Conservation (phyloP, 2,797 vertebrate species). For the Danio aesculapii region DNA sequence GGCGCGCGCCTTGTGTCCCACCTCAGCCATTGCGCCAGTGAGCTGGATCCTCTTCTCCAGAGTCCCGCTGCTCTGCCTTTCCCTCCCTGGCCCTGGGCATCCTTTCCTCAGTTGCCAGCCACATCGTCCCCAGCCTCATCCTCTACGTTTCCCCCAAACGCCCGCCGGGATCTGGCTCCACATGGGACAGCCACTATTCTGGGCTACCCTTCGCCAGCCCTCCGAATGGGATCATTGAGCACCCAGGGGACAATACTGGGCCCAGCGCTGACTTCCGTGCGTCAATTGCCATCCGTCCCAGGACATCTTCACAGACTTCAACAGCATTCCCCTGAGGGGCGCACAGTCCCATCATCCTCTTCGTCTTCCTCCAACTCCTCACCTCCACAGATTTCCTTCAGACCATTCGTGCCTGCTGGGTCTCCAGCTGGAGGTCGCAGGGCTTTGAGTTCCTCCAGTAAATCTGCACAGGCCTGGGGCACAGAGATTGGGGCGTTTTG, state of each 20-base stretch:
- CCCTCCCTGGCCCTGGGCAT: conserved; percentile 87
- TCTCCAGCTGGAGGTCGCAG: conserved; percentile 74
- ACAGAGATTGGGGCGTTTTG: conserved; percentile 93
- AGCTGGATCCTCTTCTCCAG: conserved; percentile 88
- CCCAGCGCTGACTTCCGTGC: conserved; percentile 71
- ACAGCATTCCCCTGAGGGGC: conserved; percentile 72
- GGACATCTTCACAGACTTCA: conserved; percentile 73
- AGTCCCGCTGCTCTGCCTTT: conserved; percentile 80
- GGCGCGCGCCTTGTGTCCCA: conserved; percentile 93
- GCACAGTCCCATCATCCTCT: conserved; percentile 62
- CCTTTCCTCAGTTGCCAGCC: conserved; percentile 80
- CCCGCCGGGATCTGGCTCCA: conserved; percentile 78
- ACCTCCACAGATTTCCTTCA: conserved; percentile 78
- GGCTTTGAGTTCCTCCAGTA: conserved; percentile 72
- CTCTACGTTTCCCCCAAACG: conserved; percentile 61
- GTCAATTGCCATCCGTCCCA: conserved; percentile 71
- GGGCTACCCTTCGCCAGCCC: conserved; percentile 77
- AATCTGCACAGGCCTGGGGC: conserved; percentile 83
- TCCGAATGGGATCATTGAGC: conserved; percentile 78
- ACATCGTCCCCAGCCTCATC: conserved; percentile 72
- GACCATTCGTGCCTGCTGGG: conserved; percentile 77
- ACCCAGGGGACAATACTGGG: conserved; percentile 75
- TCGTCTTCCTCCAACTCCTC: conserved; percentile 69
- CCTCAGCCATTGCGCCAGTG: conserved; percentile 90
- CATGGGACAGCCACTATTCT: conserved; percentile 74